Conservation (phyloP, 2,888 invertebrate species). For the Ophion obscuratus region DNA sequence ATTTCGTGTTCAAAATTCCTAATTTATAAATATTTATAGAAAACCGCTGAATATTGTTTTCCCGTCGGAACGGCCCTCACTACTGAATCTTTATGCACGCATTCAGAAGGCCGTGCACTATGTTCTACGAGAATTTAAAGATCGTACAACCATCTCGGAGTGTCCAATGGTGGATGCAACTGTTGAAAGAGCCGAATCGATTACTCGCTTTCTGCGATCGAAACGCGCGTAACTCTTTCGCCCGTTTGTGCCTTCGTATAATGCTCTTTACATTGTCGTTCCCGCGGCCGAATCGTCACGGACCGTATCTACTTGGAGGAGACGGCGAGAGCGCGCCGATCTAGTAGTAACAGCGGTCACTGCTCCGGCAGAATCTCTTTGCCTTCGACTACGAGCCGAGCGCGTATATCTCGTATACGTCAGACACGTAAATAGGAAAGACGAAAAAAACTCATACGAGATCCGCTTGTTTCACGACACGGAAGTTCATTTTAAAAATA, state of each 20-base stretch:
- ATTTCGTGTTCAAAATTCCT: too few relatives aligned
- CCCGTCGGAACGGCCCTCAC: neutral
- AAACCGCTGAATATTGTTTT: neutral
- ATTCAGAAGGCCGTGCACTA: constrained; percentile 31
- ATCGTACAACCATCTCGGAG: constrained; percentile 3
- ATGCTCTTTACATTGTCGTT: constrained; percentile 29
- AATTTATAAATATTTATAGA: neutral
- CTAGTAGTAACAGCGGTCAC: constrained; percentile 65
- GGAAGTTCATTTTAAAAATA: neutral
- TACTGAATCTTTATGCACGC: neutral
- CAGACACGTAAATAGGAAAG: constrained; percentile 33
- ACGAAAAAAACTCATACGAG: constrained; percentile 15
- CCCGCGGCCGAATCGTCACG: constrained; percentile 41
- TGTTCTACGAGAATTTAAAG: constrained; percentile 44
- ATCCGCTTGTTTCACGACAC: neutral
- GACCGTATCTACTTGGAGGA: constrained; percentile 57
- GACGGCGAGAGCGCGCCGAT: constrained; percentile 41
- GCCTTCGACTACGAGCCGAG: constrained; percentile 16
- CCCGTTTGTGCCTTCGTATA: constrained; percentile 1
- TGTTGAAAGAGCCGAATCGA: constrained; percentile 17
- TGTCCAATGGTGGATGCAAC: neutral
- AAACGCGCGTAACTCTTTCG: constrained; percentile 14
- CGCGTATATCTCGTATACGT: constrained; percentile 26
- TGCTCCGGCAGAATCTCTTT: constrained; percentile 55
- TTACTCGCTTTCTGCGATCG: constrained; percentile 28